Base-by-base conservation (phyloP, 2,888 invertebrate species). In the Periphyllus acericola region DNA sequence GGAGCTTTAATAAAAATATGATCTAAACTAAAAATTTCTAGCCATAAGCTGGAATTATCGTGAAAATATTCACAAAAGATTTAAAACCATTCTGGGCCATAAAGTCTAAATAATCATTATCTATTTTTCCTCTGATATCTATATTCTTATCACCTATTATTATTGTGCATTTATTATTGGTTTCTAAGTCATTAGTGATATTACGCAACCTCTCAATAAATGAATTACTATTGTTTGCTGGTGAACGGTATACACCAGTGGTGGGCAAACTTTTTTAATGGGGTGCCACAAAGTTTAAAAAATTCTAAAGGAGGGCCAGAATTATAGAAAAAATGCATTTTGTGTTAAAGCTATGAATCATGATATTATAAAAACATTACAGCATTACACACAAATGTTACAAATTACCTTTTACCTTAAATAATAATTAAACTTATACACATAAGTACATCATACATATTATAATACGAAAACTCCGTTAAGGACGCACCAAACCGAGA, bases 71-170 rank as follows among this genome's bases (percentile, higher is more conserved):
- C 9, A 80, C 36, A 80, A 80, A 68, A 29, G 80, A 80, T 80
- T 80, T 66, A 40, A 80, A 80, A 80, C 80, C 80, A 66, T 80
- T 3, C 9, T 66, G n/a, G 19, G 36, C 80, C 80, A 80, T 66
- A n/a, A 14, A 29, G 17, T 80, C 80, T 60, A 80, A 66, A 80
- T 80, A 80, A 17, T 66, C 40, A 36, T 80, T 80, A 66, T 80
- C 3, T 80, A 36, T 8, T 5, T 66, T 66, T 66, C 80, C 80
- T 66, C 66, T 80, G n/a, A 68, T 80, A 80, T 66, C 66, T 0
- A 80, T 80, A 80, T 66, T 80, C 36, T 66, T 80, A 66, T 80
- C 66, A 36, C 66, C 80, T 80, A 80, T 80, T 17, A 80, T 19
- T 72, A 34, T 72, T 72, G 72, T 32, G 72, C 72, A 72, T 29